Conservation (phyloP, 2,797 vertebrate species). For the Diceros bicornis region DNA sequence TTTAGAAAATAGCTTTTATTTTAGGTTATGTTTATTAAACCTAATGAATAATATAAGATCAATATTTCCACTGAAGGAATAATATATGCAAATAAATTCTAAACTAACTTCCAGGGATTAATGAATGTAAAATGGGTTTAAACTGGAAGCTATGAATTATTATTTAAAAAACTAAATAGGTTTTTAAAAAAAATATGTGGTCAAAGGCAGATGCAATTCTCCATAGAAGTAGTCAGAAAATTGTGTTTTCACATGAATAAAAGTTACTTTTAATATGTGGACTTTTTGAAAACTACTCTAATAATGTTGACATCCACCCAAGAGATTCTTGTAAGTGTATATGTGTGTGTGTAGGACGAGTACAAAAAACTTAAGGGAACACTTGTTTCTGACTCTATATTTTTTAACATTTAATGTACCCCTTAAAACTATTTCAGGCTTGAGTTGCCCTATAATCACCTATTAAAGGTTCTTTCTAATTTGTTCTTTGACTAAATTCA, state of each 20-base stretch:
- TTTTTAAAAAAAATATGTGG: neutral
- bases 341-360: neutral
- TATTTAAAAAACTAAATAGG: neutral
- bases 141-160: conserved; percentile 25
- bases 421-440: conserved; percentile 67
- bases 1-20: conserved; percentile 8
- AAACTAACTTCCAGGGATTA: conserved; percentile 46
- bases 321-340: neutral
- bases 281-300: conserved; percentile 36
- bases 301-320: neutral
- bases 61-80: conserved; percentile 2
- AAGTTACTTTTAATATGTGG: conserved; percentile 14
- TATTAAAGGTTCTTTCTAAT: conserved; percentile 50
- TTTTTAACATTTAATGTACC: conserved; percentile 27
- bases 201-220: neutral
- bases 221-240: neutral
- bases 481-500: conserved; percentile 67
- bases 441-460: conserved; percentile 60
- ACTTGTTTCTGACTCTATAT: neutral
- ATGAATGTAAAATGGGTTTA: neutral
- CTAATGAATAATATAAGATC: neutral
- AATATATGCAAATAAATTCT: neutral
- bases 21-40: neutral
- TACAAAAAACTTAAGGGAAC: conserved; percentile 44
- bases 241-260: neutral